Base-by-base conservation (phyloP, 1,140 invertebrate genomes). In the Trichonephila inaurata region DNA sequence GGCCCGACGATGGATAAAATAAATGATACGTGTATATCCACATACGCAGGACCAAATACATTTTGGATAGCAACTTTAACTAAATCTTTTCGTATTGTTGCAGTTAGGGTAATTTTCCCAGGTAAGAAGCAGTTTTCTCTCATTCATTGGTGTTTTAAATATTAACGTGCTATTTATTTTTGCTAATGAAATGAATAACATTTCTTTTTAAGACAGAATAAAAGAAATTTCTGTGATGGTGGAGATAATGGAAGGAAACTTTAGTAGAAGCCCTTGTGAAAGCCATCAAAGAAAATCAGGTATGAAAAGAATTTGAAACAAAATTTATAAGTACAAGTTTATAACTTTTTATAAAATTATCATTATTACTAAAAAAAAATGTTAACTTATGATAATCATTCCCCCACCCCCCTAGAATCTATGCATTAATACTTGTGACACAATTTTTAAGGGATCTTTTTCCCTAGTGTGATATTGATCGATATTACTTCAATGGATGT, bases 181-280 rank as follows among this genome's bases (percentile, higher is more conserved):
- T 77, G 28, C 28, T 40, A 77, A 77, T 77, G 28, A 77, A 77
- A 77, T 77, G 33, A 77, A 28, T 77, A 33, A 28, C 10, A 77
- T 77, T 77, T 40, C 16, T 77, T 77, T 77, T 77, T 77, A 77
- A 77, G 72, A 77, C 18, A 77, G 28, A 40, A 40, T 40, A 77
- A 77, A 6, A 40, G 72, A 33, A 7, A 33, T 40, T 77, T 33
- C 72, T 77, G 18, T 28, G 18, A 4, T 28, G 28, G 72, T 77
- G 18, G 14, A 33, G 14, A 77, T 77, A 77, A 18, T 77, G 24
- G 28, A 77, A 33, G 72, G 33, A 33, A 77, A 77, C 6, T 24
- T 10, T 14, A 33, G 24, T 77, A 6, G 12, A 40, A 33, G 72
- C n/a, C 5, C 24, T 7, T 40, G 28, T 40, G 28, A 77, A 77